A percentile compares a stretch with the other conserved stretches of the same genome.
Evolutionary conservation across 2,113 vertebrate genomes (phyloP).

Genomic region (Caloenas nicobarica): DNA sequence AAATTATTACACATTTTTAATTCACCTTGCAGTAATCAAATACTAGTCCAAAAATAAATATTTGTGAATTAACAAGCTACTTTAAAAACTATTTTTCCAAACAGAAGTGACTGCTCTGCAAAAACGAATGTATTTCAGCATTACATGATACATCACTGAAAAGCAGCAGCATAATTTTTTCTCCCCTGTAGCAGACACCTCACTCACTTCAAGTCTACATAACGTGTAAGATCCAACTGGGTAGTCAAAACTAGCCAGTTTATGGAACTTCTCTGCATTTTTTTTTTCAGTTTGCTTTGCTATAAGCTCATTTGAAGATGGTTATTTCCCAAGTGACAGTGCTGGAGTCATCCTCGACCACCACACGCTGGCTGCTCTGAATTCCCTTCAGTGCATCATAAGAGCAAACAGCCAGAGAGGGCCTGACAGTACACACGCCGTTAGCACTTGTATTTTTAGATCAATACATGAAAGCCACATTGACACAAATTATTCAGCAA

Average conservation of each 20-base stretch:
- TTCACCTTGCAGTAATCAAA: not conserved
- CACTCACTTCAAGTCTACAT: not conserved
- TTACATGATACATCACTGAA: not conserved
- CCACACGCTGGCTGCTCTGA: not conserved
- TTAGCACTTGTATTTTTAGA: slow-evolving; percentile 59
- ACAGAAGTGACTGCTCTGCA: not conserved
- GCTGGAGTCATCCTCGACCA: not conserved
- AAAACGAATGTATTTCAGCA: not conserved
- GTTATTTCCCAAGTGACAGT: not conserved
- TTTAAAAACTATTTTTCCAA: not conserved
- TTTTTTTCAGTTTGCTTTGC: not conserved
- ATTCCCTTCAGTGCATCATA: not conserved
- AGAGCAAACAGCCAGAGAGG: slow-evolving; percentile 14
- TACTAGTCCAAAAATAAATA: not conserved
- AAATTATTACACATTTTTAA: not conserved
- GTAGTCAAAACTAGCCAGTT: not conserved
- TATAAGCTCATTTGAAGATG: slow-evolving; percentile 17
- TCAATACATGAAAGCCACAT: slow-evolving; percentile 55
- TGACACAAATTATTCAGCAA: slow-evolving; percentile 66
- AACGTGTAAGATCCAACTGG: not conserved
- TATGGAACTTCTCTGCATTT: not conserved
- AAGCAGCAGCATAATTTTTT: not conserved
- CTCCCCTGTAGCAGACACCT: not conserved
- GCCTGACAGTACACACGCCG: slow-evolving; percentile 25
- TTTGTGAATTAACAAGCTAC: not conserved